phyloP scores from a whole-genome alignment of 2,797 vertebrate genomes.

The Vireo griseus region DNA sequence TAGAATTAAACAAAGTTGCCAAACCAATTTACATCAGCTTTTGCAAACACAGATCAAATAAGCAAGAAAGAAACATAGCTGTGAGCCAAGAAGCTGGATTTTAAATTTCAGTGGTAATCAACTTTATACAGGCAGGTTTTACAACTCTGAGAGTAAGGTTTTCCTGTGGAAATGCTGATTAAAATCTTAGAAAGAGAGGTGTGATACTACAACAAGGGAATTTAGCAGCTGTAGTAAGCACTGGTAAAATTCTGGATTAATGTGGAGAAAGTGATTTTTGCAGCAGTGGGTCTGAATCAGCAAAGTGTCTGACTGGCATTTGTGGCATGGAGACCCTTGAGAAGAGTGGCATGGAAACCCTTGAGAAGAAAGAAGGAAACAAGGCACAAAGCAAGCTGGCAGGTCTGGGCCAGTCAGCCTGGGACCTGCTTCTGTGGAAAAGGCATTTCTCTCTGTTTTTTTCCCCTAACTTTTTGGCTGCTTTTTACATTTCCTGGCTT shows the following conservation, averaged over 20 bases:
- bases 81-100: not conserved
- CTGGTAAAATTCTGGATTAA: not conserved
- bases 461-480: not conserved
- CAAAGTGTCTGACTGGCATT: not conserved
- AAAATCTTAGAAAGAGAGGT: not conserved
- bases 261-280: not conserved
- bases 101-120: not conserved
- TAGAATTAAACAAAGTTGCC: slow-evolving; percentile 29
- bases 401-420: not conserved
- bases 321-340: not conserved
- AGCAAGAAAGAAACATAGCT: not conserved
- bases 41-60: slow-evolving; percentile 11
- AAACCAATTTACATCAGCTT: slow-evolving; percentile 34
- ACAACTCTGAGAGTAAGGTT: not conserved
- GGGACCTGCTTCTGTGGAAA: not conserved
- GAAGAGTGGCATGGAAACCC: not conserved
- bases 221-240: not conserved
- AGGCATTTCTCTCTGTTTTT: not conserved
- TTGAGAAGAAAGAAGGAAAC: not conserved
- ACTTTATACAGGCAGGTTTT: not conserved
- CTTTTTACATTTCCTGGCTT: slow-evolving; percentile 60
- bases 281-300: not conserved
- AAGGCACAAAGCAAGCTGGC: not conserved
- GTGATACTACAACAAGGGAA: not conserved
- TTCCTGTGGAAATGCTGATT: slow-evolving; percentile 37